Conservation (phyloP, 1,140 invertebrate genomes). For the Anagrus nilaparvatae region DNA sequence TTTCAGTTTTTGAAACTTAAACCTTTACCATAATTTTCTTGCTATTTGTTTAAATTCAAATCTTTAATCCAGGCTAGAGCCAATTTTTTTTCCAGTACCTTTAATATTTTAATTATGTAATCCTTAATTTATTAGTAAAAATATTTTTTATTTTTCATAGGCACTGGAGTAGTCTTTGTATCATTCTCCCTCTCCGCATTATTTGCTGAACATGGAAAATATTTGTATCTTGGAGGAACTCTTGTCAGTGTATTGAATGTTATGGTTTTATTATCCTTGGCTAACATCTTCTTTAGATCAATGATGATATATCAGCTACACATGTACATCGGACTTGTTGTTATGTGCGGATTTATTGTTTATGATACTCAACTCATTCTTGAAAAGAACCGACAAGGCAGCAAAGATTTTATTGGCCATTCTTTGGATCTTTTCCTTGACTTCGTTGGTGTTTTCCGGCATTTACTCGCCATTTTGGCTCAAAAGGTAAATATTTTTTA, state of each 20-base stretch:
- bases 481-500: constrained; percentile 59
- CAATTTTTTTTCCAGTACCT: too few species aligned
- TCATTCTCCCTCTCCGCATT: constrained; percentile 83
- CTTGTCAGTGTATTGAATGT: constrained; percentile 73
- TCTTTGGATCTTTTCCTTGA: constrained; percentile 87
- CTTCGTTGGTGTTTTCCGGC: constrained; percentile 82
- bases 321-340: constrained; percentile 74
- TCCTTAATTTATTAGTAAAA: neutral
- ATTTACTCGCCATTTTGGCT: constrained; percentile 77
- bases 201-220: constrained; percentile 72
- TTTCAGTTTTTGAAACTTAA: too few species aligned
- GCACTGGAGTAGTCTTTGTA: constrained; percentile 79
- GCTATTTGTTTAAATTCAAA: too few species aligned
- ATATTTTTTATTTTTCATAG: constrained; percentile 23
- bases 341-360: constrained; percentile 91
- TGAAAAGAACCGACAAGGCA: constrained; percentile 81
- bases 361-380: constrained; percentile 95
- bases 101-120: too few species aligned
- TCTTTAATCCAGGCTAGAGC: too few species aligned
- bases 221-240: constrained; percentile 72
- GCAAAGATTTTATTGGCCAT: constrained; percentile 86
- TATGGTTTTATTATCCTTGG: constrained; percentile 65
- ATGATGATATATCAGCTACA: constrained; percentile 71
- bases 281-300: constrained; percentile 82
- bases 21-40: too few species aligned